Evolutionary conservation across 2,888 invertebrate species (phyloP).

Genomic region (Apamea crenata): DNA sequence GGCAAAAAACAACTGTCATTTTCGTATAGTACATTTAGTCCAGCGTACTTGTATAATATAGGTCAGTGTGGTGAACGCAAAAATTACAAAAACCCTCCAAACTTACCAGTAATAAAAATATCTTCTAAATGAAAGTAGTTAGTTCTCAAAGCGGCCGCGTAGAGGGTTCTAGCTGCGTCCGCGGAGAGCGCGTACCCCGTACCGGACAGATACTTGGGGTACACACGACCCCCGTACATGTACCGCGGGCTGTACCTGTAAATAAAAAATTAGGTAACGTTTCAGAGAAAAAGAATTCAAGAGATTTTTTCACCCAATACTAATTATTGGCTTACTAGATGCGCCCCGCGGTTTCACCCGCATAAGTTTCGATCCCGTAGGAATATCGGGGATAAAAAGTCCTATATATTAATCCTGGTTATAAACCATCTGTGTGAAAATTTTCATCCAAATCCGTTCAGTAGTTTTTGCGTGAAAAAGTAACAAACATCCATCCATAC

Average conservation of each 20-base stretch:
- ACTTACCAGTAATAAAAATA: conserved; percentile 93
- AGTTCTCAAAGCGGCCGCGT: conserved; percentile 92
- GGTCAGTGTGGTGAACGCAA: too few species aligned
- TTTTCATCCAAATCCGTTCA: too few species aligned
- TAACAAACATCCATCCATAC: too few species aligned
- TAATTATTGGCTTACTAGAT: not conserved
- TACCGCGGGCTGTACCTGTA: conserved; percentile 94
- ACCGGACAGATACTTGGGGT: conserved; percentile 95
- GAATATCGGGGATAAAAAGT: too few species aligned
- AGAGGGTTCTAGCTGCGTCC: conserved; percentile 92
- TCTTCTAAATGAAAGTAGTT: conserved; percentile 95
- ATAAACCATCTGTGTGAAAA: too few species aligned
- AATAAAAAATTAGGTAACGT: not conserved
- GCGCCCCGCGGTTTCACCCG: too few species aligned
- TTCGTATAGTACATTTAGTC: too few species aligned
- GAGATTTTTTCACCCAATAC: not conserved
- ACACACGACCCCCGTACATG: conserved; percentile 93
- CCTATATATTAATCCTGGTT: too few species aligned
- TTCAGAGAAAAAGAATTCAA: not conserved
- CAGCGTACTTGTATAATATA: too few species aligned
- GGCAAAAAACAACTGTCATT: too few species aligned
- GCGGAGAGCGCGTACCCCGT: conserved; percentile 94
- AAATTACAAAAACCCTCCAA: not conserved
- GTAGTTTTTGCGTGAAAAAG: too few species aligned
- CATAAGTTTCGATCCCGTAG: too few species aligned